These are phyloP conservation scores for Thera obeliscata DNA, from an alignment of 2,888 invertebrate genomes.

Conservation along the genomic window DNA sequence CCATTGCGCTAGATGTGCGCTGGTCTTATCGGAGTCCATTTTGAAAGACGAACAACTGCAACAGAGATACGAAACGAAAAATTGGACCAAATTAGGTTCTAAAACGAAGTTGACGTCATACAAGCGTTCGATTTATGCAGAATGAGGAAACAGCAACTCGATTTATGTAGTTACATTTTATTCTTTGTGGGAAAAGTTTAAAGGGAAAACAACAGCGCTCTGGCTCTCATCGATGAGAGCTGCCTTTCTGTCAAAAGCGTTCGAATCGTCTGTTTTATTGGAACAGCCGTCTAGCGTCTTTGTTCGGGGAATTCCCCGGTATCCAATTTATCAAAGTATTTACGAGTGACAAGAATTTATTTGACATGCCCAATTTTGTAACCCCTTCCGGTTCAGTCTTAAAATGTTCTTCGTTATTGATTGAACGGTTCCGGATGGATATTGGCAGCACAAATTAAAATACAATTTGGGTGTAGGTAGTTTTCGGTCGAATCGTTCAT, in stretches of 20 bases:
- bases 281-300: conserved; percentile 72
- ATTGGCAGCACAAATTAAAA: conserved; percentile 36
- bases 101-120: conserved; percentile 49
- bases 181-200: conserved; percentile 50
- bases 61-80: conserved; percentile 38
- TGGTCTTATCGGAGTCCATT: conserved; percentile 12
- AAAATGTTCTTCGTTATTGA: conserved; percentile 57
- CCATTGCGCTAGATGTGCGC: too few species aligned
- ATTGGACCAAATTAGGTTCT: conserved; percentile 43
- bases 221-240: conserved; percentile 50
- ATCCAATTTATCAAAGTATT: conserved; percentile 81
- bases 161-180: conserved; percentile 54
- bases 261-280: conserved; percentile 78
- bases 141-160: conserved; percentile 55
- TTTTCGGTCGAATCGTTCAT: not conserved
- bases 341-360: conserved; percentile 79
- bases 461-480: not conserved
- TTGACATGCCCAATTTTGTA: conserved; percentile 73
- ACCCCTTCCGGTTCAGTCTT: conserved; percentile 53
- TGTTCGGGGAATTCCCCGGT: conserved; percentile 74
- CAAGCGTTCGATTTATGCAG: conserved; percentile 56
- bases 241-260: conserved; percentile 73
- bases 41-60: conserved; percentile 33
- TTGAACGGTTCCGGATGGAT: conserved; percentile 53
- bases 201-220: conserved; percentile 53